phyloP scores from a whole-genome alignment of 2,888 invertebrate genomes.

The Drosophila helvetica region DNA sequence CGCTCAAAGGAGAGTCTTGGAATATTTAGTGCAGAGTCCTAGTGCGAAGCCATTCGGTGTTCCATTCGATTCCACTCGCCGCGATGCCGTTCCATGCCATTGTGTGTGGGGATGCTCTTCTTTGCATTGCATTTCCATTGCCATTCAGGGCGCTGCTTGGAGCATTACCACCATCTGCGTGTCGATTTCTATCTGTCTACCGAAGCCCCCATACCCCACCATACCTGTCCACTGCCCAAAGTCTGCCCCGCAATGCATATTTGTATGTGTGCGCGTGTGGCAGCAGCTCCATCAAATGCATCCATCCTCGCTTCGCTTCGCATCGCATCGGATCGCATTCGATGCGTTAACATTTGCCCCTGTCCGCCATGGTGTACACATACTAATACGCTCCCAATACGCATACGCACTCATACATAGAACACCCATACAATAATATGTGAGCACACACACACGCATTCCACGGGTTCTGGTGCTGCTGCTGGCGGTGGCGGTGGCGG shows the following conservation, averaged over 20 bases:
- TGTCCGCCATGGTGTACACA: constrained; percentile 9
- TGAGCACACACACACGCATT: constrained; percentile 56
- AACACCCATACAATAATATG: constrained; percentile 37
- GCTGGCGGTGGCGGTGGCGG: not conserved
- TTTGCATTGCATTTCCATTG: constrained; percentile 30
- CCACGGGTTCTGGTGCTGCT: constrained; percentile 8
- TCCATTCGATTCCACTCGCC: constrained; percentile 14
- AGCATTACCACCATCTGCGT: constrained; percentile 47
- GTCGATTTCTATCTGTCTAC: constrained; percentile 33
- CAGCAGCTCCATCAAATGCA: constrained; percentile 53
- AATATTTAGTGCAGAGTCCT: not conserved
- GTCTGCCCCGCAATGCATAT: constrained; percentile 14
- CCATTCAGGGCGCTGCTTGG: constrained; percentile 48
- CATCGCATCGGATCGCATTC: constrained; percentile 39
- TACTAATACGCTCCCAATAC: not conserved
- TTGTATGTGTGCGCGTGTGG: constrained; percentile 13
- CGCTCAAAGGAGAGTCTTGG: too few species aligned
- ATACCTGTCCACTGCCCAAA: not conserved
- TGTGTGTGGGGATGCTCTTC: constrained; percentile 15
- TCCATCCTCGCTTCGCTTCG: not conserved
- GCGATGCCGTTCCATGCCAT: constrained; percentile 26
- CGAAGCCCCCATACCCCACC: not conserved
- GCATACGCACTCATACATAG: constrained; percentile 1
- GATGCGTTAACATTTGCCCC: constrained; percentile 54
- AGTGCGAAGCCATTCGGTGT: not conserved